Evolutionary conservation across 2,113 vertebrate species (phyloP), one percentile per base, ranked within the genome.

Genomic region (Coracopsis vasa): DNA sequence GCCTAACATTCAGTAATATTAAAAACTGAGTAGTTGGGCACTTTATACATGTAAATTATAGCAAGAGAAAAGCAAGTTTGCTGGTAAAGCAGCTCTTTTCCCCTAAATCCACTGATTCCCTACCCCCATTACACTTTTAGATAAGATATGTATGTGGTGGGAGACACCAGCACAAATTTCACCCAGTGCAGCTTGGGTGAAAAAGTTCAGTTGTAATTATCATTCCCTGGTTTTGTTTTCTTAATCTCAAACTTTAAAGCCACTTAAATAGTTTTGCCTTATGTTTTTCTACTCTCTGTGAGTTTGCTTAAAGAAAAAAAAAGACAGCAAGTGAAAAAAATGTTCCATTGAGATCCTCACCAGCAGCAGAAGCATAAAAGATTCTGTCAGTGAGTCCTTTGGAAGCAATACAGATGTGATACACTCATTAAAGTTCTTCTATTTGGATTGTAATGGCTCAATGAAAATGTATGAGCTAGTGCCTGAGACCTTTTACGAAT

Each of bases 371-470:
- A 97, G 94, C 91, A 58, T 88, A 93, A 96, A 89, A 97, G 88
- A 94, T 95, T 71, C 94, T 96, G 94, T 97, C 90, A 95, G 53
- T 81, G 71, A 86, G 87, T 88, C 96, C 94, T 96, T 64, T 82
- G 93, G 86, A 97, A 96, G 96, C 91, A 96, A 94, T 94, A 86
- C 84, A 95, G 92, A 81, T 35, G 87, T 74, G 97, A 91, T 91
- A 83, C 56, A 48, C 86, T 96, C 96, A 96, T 97, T 97, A 97
- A 91, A 80, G 70, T 92, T 91, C 86, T 92, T 90, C 92, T 97
- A 86, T 97, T 97, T 97, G 92, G 80, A 90, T 94, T 95, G 92
- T 87, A 95, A 96, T 80, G 87, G 86, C 94, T 95, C 80, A 97
- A 31, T 94, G 94, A 88, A 92, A 97, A 94, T 1, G 14, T 96